phyloP scores from a whole-genome alignment of 2,888 invertebrate genomes.

The Yponomeuta malinellus region DNA sequence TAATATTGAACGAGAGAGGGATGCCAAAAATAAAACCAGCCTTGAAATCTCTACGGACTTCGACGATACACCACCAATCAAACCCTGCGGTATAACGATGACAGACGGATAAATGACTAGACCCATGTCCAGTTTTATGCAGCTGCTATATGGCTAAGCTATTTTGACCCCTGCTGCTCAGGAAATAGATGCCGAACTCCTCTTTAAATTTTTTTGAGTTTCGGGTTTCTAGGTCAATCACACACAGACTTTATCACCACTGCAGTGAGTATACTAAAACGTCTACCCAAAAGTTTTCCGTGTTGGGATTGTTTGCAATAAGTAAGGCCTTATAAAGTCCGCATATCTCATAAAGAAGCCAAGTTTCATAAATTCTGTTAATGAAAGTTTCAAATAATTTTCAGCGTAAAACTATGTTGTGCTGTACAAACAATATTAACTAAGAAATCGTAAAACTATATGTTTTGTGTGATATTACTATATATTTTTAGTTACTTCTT shows the following conservation, averaged over 20 bases:
- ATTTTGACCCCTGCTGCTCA: not conserved
- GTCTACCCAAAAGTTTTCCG: no score
- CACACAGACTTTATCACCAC: not conserved
- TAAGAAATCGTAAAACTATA: no score
- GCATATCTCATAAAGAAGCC: not conserved
- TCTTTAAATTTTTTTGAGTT: not conserved
- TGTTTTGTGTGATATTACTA: no score
- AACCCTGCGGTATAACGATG: not conserved
- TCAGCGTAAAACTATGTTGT: not conserved
- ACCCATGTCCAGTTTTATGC: not conserved
- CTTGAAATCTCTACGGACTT: no score
- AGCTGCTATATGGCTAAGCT: not conserved
- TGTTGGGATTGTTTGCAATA: no score
- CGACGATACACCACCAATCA: not conserved
- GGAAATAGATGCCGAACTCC: not conserved
- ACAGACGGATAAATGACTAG: not conserved
- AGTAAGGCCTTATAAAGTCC: no score
- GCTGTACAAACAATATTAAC: no score
- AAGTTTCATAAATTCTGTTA: not conserved
- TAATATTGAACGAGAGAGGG: no score
- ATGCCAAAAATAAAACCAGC: no score
- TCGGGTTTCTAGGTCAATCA: not conserved
- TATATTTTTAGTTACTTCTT: no score
- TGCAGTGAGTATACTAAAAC: not conserved
- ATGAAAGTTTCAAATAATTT: not conserved